Conservation (phyloP, 2,888 invertebrate species). For the Oscheius sp. region DNA sequence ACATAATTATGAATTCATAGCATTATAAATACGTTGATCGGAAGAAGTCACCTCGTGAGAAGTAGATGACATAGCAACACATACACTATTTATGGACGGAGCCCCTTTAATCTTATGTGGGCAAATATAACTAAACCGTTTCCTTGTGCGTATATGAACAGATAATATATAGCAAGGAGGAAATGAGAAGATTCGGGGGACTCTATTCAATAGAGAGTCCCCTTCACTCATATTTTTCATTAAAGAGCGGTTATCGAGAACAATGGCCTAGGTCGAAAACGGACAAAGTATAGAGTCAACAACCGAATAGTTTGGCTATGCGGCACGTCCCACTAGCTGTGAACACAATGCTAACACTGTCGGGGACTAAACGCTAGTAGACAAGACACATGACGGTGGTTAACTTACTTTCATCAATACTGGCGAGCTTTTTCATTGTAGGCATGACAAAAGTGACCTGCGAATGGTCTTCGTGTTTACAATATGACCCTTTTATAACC, state of each 20-base stretch:
- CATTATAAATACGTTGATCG: background rate
- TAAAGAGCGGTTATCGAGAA: background rate
- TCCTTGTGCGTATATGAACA: background rate
- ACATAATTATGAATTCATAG: slow-evolving; percentile 1
- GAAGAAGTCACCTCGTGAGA: background rate
- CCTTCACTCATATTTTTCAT: too few relatives aligned
- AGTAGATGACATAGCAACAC: slow-evolving; percentile 14
- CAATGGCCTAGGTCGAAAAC: background rate
- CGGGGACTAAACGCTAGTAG: background rate
- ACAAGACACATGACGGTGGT: background rate
- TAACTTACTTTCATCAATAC: slow-evolving; percentile 24
- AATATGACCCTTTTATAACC: slow-evolving; percentile 24
- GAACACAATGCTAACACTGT: slow-evolving; percentile 17
- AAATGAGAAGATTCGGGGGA: background rate
- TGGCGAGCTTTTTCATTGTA: background rate
- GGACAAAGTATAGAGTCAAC: slow-evolving; percentile 18
- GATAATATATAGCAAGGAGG: background rate
- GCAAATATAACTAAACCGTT: too few relatives aligned
- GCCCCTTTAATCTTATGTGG: too few relatives aligned
- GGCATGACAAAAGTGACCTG: slow-evolving; percentile 7
- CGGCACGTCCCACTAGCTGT: slow-evolving; percentile 12
- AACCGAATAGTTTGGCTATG: slow-evolving; percentile 1
- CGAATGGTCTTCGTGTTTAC: slow-evolving; percentile 4
- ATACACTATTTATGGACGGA: background rate
- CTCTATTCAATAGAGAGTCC: too few relatives aligned